phyloP scores from a whole-genome alignment of 2,888 invertebrate genomes.

The Ametastegia equiseti region DNA sequence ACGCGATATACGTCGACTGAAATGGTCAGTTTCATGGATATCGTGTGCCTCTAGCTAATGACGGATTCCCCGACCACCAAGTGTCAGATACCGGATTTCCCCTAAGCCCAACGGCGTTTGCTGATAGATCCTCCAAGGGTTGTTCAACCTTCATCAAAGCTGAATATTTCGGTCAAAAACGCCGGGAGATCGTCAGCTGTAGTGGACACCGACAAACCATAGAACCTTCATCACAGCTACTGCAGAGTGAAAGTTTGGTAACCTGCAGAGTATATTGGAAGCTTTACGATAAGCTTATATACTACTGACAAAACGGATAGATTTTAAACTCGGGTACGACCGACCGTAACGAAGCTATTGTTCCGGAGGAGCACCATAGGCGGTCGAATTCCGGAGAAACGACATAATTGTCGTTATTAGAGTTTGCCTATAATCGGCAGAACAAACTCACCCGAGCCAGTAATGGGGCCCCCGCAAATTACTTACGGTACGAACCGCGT shows the following conservation, averaged over 20 bases:
- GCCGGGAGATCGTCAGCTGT: neutral
- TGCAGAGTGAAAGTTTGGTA: constrained; percentile 20
- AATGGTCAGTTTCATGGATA: neutral
- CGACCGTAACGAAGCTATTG: constrained; percentile 63
- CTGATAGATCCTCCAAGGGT: neutral
- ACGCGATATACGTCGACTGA: neutral
- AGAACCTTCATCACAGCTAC: constrained; percentile 16
- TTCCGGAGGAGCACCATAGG: constrained; percentile 61
- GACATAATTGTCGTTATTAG: constrained; percentile 73
- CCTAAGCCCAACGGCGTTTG: neutral
- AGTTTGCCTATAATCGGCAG: constrained; percentile 69
- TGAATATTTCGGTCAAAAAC: neutral
- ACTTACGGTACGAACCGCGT: constrained; percentile 60
- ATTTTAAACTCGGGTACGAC: constrained; percentile 6
- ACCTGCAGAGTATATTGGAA: neutral
- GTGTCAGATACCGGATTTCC: neutral
- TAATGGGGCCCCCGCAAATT: constrained; percentile 69
- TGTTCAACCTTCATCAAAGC: constrained; percentile 16
- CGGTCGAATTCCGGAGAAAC: constrained; percentile 69
- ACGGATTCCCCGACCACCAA: neutral
- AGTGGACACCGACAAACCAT: neutral
- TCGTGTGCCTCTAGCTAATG: neutral
- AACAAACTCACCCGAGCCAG: constrained; percentile 64
- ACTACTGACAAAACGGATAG: neutral
- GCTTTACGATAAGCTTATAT: constrained; percentile 22